Evolutionary conservation across 2,113 vertebrate genomes (phyloP).

Genomic region (Cricetomys ansorgei): DNA sequence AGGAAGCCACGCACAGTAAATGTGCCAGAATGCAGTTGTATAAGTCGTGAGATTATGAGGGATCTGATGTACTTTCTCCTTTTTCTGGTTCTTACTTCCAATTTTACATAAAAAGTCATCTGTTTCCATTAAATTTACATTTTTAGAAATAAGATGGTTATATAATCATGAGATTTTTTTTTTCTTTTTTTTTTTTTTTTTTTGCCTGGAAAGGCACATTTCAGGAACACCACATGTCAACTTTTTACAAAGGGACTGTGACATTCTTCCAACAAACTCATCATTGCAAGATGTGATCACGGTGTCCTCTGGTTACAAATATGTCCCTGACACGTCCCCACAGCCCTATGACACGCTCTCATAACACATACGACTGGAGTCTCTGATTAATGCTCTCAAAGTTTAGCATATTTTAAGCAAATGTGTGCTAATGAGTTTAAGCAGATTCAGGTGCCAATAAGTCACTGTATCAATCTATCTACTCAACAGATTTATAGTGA

Average conservation of each 20-base stretch:
- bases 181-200: neutral
- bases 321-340: neutral
- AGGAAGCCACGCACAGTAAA: neutral
- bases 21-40: neutral
- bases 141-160: slow-evolving; percentile 19
- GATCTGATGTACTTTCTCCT: slow-evolving; percentile 33
- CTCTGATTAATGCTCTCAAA: neutral
- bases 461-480: neutral
- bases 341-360: neutral
- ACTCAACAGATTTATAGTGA: neutral
- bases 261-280: neutral
- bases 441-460: neutral
- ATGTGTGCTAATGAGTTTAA: neutral
- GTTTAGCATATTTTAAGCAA: neutral
- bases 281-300: neutral
- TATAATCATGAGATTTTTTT: neutral
- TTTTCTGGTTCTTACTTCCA: neutral
- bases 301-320: neutral
- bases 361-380: neutral
- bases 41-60: neutral
- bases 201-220: neutral
- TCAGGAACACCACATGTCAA: neutral
- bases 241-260: neutral
- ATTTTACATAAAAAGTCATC: slow-evolving; percentile 20
- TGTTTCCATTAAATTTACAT: slow-evolving; percentile 46